Conservation (phyloP, 2,888 invertebrate species). For the Hirudinaria manillensis region DNA sequence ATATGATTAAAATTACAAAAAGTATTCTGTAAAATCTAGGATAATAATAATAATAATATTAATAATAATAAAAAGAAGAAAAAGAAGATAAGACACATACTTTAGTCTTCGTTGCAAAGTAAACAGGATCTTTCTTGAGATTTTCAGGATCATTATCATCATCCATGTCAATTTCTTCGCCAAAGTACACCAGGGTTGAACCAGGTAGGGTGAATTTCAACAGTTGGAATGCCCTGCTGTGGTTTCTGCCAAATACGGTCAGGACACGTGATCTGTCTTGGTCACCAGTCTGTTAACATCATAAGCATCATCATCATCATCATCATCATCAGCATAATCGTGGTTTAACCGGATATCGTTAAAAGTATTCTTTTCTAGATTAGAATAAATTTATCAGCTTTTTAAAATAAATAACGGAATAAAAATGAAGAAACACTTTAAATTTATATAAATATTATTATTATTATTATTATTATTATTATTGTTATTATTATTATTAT, state of each 20-base stretch:
- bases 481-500: too few relatives aligned
- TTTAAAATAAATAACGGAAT: too few relatives aligned
- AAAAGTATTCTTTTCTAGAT: too few relatives aligned
- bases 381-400: too few relatives aligned
- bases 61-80: too few relatives aligned
- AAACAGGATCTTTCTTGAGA: conserved; percentile 21
- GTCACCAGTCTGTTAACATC: conserved; percentile 32
- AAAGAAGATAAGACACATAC: too few relatives aligned
- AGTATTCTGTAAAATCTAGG: too few relatives aligned
- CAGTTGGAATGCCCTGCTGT: conserved; percentile 30
- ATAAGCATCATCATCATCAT: background rate
- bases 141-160: background rate
- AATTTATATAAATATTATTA: too few relatives aligned
- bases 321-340: background rate
- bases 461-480: too few relatives aligned
- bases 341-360: background rate
- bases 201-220: conserved; percentile 40
- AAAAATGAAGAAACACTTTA: too few relatives aligned
- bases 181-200: conserved; percentile 37
- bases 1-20: too few relatives aligned
- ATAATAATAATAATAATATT: background rate
- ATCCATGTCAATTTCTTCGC: conserved; percentile 41
- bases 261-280: conserved; percentile 28
- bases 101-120: background rate
- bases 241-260: background rate